Percentiles rank a stretch among this genome's conserved stretches.
phyloP scores from a whole-genome alignment of 2,113 vertebrate species.

The Ginglymostoma cirratum region DNA sequence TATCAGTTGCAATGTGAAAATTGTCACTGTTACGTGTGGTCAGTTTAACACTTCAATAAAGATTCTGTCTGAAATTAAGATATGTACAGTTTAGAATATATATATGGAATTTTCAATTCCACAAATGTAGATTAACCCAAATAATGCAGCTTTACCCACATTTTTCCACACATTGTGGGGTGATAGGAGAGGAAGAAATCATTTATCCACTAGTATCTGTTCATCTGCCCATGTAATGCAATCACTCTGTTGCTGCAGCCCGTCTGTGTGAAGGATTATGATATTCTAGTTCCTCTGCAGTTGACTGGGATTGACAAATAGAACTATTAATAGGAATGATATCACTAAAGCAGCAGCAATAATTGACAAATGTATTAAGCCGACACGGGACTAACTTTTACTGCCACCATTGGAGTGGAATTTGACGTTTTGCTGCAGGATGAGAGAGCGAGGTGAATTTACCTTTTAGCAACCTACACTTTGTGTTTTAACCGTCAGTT shows the following conservation, averaged over 20 bases:
- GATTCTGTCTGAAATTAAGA: not conserved
- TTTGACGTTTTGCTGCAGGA: not conserved
- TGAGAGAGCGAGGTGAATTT: not conserved
- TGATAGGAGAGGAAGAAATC: not conserved
- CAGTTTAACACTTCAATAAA: not conserved
- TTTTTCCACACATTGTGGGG: not conserved
- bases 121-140: not conserved
- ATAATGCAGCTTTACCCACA: not conserved
- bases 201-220: not conserved
- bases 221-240: not conserved
- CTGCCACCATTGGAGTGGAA: not conserved
- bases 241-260: not conserved
- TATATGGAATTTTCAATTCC: not conserved
- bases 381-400: not conserved
- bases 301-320: slow-evolving; percentile 3
- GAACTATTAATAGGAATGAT: not conserved
- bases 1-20: not conserved
- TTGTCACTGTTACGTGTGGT: not conserved
- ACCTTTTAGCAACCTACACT: not conserved
- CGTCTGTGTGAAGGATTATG: not conserved
- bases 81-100: not conserved
- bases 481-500: not conserved
- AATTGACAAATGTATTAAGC: slow-evolving; percentile 26
- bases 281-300: slow-evolving; percentile 7
- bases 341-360: not conserved